phyloP scores from a whole-genome alignment of 2,797 vertebrate genomes.

The Characodon lateralis region DNA sequence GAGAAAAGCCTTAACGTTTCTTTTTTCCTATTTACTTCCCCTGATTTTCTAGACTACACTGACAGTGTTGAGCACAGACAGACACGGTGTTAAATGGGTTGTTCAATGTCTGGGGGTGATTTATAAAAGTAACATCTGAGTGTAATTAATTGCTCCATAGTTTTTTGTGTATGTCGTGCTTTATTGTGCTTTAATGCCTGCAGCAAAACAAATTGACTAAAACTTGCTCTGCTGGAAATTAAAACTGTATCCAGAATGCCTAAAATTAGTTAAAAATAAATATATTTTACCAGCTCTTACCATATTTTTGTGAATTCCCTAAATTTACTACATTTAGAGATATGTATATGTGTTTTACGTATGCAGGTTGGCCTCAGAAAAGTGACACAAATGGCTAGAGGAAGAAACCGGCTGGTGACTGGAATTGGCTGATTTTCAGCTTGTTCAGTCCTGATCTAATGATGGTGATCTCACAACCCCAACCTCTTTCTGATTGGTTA shows the following conservation, averaged over 20 bases:
- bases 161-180: conserved; percentile 29
- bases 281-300: neutral
- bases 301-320: neutral
- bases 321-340: neutral
- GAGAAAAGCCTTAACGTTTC: conserved; percentile 44
- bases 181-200: conserved; percentile 22
- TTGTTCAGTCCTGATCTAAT: too few relatives aligned
- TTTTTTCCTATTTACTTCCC: conserved; percentile 31
- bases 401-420: too few relatives aligned
- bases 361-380: neutral
- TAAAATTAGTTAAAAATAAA: neutral
- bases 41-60: conserved; percentile 11
- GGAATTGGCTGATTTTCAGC: too few relatives aligned
- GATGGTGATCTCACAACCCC: neutral
- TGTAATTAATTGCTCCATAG: conserved; percentile 54
- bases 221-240: conserved; percentile 3
- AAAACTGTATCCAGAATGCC: conserved; percentile 3
- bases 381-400: too few relatives aligned
- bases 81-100: conserved; percentile 59
- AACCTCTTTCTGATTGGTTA: neutral
- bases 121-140: conserved; percentile 47
- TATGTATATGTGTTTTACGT: neutral
- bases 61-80: conserved; percentile 34
- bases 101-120: conserved; percentile 47
- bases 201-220: conserved; percentile 21